phyloP scores from a whole-genome alignment of 2,888 invertebrate genomes.

The Tanypteryx hageni region DNA sequence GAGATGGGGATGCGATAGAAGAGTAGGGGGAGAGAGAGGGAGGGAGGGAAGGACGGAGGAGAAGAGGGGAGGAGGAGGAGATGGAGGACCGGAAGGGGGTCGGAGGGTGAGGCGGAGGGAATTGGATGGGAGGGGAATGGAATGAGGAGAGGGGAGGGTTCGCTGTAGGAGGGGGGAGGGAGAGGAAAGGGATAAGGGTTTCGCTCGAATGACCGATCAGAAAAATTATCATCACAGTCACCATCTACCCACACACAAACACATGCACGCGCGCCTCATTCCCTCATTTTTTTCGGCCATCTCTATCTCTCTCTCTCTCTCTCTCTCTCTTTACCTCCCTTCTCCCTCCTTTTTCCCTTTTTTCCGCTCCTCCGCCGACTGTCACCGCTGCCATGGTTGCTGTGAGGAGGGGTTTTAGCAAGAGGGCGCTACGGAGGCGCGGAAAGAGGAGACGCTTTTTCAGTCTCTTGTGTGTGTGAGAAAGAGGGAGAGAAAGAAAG shows the following conservation, averaged over 20 bases:
- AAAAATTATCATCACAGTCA: constrained; percentile 62
- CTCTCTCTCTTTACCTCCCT: background rate
- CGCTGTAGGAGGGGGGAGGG: background rate
- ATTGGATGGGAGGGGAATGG: background rate
- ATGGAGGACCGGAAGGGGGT: background rate
- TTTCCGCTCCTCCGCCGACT: background rate
- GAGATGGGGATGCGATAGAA: background rate
- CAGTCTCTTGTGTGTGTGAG: background rate
- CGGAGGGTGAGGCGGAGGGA: background rate
- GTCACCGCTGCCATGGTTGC: constrained; percentile 15
- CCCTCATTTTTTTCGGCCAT: background rate
- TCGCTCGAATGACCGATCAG: constrained; percentile 64
- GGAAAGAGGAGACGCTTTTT: background rate
- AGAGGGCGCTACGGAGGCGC: background rate
- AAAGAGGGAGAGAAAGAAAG: background rate
- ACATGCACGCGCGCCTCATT: background rate
- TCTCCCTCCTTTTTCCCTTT: background rate
- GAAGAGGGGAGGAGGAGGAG: background rate
- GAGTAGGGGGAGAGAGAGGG: background rate
- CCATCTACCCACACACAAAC: constrained; percentile 30
- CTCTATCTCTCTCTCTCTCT: background rate
- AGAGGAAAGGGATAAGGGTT: background rate
- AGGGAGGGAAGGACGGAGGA: background rate
- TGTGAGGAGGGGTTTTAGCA: too few relatives aligned
- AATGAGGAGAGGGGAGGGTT: background rate